phyloP scores from a whole-genome alignment of 1,140 invertebrate genomes.

The Dinothrombium tinctorium region DNA sequence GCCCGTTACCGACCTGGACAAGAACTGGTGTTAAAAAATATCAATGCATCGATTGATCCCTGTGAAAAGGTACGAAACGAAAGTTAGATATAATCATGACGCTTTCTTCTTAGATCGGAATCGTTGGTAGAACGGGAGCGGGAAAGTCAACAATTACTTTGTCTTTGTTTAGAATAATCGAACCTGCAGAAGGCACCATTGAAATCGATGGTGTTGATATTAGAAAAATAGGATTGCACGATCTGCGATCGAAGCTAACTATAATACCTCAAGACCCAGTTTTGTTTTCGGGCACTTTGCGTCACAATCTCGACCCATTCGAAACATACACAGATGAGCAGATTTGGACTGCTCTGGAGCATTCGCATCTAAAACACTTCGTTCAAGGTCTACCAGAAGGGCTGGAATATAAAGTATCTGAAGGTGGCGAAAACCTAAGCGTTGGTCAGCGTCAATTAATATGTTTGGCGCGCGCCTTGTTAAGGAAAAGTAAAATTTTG shows the following conservation, averaged over 20 bases:
- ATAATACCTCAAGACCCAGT: constrained; percentile 46
- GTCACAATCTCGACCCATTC: constrained; percentile 36
- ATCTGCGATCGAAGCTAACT: constrained; percentile 27
- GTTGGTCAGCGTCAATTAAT: constrained; percentile 46
- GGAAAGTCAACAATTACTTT: constrained; percentile 23
- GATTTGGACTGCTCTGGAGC: constrained; percentile 17
- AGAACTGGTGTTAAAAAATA: constrained; percentile 20
- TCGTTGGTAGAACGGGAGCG: constrained; percentile 34
- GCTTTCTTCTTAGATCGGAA: constrained; percentile 30
- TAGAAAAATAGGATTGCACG: too few relatives aligned
- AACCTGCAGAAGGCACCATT: constrained; percentile 23
- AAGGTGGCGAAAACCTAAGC: constrained; percentile 33
- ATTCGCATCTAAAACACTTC: constrained; percentile 15
- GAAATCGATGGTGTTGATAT: constrained; percentile 4
- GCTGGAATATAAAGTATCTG: constrained; percentile 11
- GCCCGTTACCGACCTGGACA: constrained; percentile 18
- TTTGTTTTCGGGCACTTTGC: constrained; percentile 33
- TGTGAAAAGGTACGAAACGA: constrained; percentile 27
- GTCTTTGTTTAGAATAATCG: constrained; percentile 16
- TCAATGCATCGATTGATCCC: constrained; percentile 17
- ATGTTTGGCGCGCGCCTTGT: constrained; percentile 42
- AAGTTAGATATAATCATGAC: too few relatives aligned
- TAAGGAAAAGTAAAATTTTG: constrained; percentile 36
- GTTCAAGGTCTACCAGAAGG: constrained; percentile 4
- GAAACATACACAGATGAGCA: background rate